Percentiles rank a stretch among this genome's conserved stretches.
Evolutionary conservation across 2,888 invertebrate genomes (phyloP).

Genomic region (Brachycybe producta): DNA sequence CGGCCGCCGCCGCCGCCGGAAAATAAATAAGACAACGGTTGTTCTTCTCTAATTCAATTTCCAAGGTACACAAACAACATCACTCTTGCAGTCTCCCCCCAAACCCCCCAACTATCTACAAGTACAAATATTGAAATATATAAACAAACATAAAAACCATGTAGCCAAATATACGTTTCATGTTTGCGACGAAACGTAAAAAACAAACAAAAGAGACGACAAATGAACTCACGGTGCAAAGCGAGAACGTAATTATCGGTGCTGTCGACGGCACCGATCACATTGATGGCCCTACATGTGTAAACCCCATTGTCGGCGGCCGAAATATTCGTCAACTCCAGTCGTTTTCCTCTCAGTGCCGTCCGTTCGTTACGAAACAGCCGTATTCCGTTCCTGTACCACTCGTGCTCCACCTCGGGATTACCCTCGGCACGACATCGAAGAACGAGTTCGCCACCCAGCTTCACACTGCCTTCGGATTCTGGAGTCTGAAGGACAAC

Average conservation of each 20-base stretch:
- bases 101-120: too few species aligned
- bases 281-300: constrained; percentile 54
- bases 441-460: constrained; percentile 42
- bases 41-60: too few species aligned
- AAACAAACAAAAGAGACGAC: constrained; percentile 32
- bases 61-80: too few species aligned
- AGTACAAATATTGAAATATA: too few species aligned
- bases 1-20: too few species aligned
- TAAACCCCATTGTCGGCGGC: constrained; percentile 54
- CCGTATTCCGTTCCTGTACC: constrained; percentile 51
- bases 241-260: constrained; percentile 41
- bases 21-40: too few species aligned
- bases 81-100: too few species aligned
- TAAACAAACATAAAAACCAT: too few species aligned
- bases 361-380: constrained; percentile 45
- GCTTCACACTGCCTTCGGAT: constrained; percentile 39
- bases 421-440: constrained; percentile 53
- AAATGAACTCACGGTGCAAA: constrained; percentile 41
- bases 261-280: constrained; percentile 46
- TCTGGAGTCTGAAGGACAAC: constrained; percentile 42
- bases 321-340: constrained; percentile 43
- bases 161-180: too few species aligned
- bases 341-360: constrained; percentile 40
- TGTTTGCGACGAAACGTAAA: too few species aligned
- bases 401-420: constrained; percentile 50